phyloP scores from a whole-genome alignment of 2,888 invertebrate genomes.

The Anorthoa munda region DNA sequence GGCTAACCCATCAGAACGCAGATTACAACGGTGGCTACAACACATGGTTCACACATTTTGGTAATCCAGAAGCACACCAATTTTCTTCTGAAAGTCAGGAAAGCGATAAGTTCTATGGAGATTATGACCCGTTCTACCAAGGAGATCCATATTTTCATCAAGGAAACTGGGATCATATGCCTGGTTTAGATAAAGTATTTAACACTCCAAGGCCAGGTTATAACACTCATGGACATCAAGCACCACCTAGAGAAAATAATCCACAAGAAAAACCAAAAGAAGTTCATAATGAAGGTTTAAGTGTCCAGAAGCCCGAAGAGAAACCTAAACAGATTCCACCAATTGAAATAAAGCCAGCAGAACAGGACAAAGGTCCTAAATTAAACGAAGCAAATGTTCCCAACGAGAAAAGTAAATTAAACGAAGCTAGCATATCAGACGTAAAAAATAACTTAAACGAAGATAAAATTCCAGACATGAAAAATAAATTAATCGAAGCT shows the following conservation, averaged over 20 bases:
- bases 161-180: slow-evolving; percentile 14
- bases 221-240: slow-evolving; percentile 1
- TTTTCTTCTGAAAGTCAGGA: slow-evolving; percentile 20
- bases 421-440: neutral
- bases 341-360: neutral
- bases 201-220: slow-evolving; percentile 20
- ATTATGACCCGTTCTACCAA: slow-evolving; percentile 22
- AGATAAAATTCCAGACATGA: neutral
- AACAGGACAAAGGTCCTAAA: neutral
- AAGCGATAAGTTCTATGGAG: slow-evolving; percentile 6
- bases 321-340: neutral
- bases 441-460: neutral
- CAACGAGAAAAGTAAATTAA: neutral
- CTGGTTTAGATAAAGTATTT: slow-evolving; percentile 41
- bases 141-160: slow-evolving; percentile 24
- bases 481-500: neutral
- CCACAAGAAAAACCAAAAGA: slow-evolving; percentile 4
- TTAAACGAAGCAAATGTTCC: neutral
- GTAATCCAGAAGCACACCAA: slow-evolving; percentile 28
- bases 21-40: slow-evolving; percentile 1
- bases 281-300: neutral
- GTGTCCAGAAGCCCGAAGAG: neutral
- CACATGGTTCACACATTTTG: slow-evolving; percentile 31
- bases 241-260: neutral
- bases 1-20: neutral